Evolutionary conservation across 2,888 invertebrate genomes (phyloP).

Genomic region (Macrosoma leucophasiata): DNA sequence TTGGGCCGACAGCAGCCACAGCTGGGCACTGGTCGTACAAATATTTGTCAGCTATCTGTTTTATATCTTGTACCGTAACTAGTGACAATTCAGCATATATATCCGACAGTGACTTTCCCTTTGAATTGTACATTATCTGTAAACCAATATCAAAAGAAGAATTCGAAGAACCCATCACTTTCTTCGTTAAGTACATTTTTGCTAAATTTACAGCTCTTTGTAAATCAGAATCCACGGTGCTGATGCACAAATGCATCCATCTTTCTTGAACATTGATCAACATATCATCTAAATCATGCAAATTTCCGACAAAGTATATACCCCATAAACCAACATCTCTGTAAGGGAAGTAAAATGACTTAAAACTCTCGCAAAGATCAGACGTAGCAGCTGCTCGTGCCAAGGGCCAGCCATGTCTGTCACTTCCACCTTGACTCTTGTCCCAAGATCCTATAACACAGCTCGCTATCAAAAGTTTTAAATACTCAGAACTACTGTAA

Average conservation of each 20-base stretch:
- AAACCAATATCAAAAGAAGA: slow-evolving; percentile 50
- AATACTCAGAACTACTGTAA: slow-evolving; percentile 42
- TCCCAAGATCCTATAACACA: slow-evolving; percentile 58
- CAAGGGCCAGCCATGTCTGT: slow-evolving; percentile 37
- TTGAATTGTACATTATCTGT: slow-evolving; percentile 42
- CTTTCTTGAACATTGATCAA: slow-evolving; percentile 44
- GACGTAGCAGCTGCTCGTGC: slow-evolving; percentile 40
- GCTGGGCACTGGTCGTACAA: slow-evolving; percentile 60
- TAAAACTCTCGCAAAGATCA: slow-evolving; percentile 48
- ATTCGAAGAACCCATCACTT: slow-evolving; percentile 35
- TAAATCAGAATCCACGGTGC: slow-evolving; percentile 36
- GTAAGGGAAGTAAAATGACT: slow-evolving; percentile 61
- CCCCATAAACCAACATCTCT: slow-evolving; percentile 66
- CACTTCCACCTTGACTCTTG: slow-evolving; percentile 39
- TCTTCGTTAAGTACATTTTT: slow-evolving; percentile 39
- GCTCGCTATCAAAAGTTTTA: slow-evolving; percentile 44
- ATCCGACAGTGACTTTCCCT: slow-evolving; percentile 31
- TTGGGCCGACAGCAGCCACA: slow-evolving; percentile 56
- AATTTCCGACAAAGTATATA: slow-evolving; percentile 50
- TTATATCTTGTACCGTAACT: slow-evolving; percentile 23
- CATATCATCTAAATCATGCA: slow-evolving; percentile 48
- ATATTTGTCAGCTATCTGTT: slow-evolving; percentile 33
- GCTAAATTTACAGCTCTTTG: slow-evolving; percentile 43
- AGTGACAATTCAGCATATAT: slow-evolving; percentile 13
- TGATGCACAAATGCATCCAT: slow-evolving; percentile 54